Percentiles rank a stretch among this genome's conserved stretches.
Conservation (phyloP, 2,888 invertebrate genomes). For the Phyllotreta cruciferae region DNA sequence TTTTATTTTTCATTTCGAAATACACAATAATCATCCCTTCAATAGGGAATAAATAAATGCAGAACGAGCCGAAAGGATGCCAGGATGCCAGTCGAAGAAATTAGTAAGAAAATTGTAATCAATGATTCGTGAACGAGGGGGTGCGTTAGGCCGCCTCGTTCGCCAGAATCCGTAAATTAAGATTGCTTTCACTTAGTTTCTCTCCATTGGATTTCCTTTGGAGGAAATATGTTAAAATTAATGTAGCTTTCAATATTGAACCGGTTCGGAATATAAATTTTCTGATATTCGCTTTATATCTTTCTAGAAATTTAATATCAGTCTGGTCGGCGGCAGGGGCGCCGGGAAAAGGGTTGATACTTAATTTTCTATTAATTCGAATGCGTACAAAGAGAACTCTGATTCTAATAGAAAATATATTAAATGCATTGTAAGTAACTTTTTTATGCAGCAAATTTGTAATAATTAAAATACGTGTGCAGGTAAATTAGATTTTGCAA, state of each 20-base stretch:
- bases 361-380: too few relatives aligned
- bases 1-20: constrained; percentile 5
- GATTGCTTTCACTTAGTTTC: constrained; percentile 51
- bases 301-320: constrained; percentile 50
- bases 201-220: constrained; percentile 52
- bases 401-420: too few relatives aligned
- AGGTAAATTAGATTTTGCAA: too few relatives aligned
- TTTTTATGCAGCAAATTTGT: too few relatives aligned
- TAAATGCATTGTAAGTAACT: too few relatives aligned
- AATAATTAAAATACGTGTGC: too few relatives aligned
- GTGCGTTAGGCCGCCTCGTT: constrained; percentile 14
- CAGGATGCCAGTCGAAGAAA: constrained; percentile 51
- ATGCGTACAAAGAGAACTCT: too few relatives aligned
- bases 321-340: constrained; percentile 17
- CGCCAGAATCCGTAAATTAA: constrained; percentile 52
- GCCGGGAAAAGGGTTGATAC: background rate
- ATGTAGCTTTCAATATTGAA: constrained; percentile 57
- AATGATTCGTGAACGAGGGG: constrained; percentile 56
- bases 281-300: constrained; percentile 50
- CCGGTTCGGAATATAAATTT: constrained; percentile 51
- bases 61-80: constrained; percentile 35
- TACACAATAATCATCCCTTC: constrained; percentile 11
- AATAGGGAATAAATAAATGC: constrained; percentile 42
- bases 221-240: constrained; percentile 58
- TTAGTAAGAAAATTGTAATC: constrained; percentile 60